These are phyloP conservation scores for Rutpela maculata DNA, from an alignment of 2,888 invertebrate genomes.

Conservation along the genomic window DNA sequence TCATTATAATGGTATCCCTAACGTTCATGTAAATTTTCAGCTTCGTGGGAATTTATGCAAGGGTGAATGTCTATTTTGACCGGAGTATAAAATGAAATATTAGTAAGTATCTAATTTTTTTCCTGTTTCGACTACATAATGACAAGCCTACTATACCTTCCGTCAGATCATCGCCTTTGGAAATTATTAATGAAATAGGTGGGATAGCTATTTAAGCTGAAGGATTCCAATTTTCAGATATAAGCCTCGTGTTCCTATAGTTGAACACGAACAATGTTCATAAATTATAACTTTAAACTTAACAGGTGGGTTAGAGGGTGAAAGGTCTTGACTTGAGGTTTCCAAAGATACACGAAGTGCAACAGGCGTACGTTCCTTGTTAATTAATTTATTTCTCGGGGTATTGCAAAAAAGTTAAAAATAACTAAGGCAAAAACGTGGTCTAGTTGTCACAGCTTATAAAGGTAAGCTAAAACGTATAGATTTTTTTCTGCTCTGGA, in stretches of 20 bases:
- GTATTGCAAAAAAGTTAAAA: background rate
- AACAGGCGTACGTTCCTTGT: background rate
- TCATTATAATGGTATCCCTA: no score
- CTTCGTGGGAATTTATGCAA: no score
- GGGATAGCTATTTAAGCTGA: conserved; percentile 2
- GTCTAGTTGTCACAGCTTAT: no score
- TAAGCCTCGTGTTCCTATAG: background rate
- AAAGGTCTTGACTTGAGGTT: conserved; percentile 7
- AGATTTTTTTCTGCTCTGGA: no score
- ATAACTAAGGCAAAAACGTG: no score
- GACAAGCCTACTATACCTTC: background rate
- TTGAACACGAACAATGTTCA: conserved; percentile 17
- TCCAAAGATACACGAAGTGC: conserved; percentile 4
- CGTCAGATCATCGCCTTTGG: background rate
- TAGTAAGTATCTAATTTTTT: no score
- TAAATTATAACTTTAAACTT: conserved; percentile 25
- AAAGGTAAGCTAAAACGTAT: no score
- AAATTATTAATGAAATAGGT: conserved; percentile 4
- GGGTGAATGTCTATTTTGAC: no score
- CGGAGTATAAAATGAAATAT: no score
- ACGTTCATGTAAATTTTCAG: no score
- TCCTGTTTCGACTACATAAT: no score
- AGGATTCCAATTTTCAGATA: conserved; percentile 1
- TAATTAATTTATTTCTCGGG: background rate
- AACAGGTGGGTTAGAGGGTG: conserved; percentile 23